Percentiles rank a stretch among this genome's conserved stretches.
phyloP scores from a whole-genome alignment of 64 coral and sea anemone species.

The Montipora sp. region DNA sequence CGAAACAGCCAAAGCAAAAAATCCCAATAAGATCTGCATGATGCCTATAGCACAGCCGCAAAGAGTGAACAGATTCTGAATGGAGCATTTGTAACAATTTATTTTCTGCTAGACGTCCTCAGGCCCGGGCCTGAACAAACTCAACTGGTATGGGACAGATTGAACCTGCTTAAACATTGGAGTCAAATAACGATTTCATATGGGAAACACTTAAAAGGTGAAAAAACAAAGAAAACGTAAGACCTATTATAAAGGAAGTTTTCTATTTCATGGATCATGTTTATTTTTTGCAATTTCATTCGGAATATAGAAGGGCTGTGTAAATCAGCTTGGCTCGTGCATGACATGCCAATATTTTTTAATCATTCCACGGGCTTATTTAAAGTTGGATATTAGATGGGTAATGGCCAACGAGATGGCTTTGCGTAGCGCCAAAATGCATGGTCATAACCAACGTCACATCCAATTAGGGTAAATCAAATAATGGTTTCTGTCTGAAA shows the following conservation, averaged over 20 bases:
- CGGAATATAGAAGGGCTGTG: background rate
- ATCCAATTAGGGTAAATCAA: too few relatives aligned
- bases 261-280: background rate
- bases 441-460: too few relatives aligned
- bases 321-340: background rate
- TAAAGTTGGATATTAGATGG: background rate
- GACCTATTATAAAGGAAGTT: background rate
- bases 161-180: background rate
- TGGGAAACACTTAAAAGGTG: background rate
- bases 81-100: background rate
- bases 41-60: background rate
- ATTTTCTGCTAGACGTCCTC: background rate
- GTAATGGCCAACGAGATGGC: too few relatives aligned
- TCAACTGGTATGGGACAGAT: background rate
- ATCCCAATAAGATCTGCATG: background rate
- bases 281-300: background rate
- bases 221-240: background rate
- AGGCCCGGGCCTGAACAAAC: background rate
- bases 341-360: background rate
- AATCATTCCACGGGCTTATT: background rate
- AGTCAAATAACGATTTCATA: background rate
- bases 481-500: too few relatives aligned
- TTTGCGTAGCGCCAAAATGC: too few relatives aligned
- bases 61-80: background rate
- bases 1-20: background rate